Base-by-base conservation (phyloP, 2,113 vertebrate genomes). In the Setophaga kirtlandii region DNA sequence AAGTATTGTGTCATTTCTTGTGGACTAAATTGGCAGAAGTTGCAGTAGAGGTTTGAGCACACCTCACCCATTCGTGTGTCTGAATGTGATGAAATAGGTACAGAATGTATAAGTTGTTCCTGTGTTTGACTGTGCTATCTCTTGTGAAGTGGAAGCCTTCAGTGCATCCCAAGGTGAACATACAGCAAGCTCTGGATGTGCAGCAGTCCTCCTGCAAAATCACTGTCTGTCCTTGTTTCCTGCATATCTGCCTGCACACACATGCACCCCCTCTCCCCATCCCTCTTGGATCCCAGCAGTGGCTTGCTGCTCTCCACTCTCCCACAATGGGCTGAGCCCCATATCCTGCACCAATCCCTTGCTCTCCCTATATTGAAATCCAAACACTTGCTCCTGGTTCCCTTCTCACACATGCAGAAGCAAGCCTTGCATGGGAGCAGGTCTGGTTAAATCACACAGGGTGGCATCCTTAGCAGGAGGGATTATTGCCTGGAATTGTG, bases 301-400 rank as follows among this genome's bases (percentile, higher is more conserved):
- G 7, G 13, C 41, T 52, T 68, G 35, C 27, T 85, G 52, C 75
- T 87, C 75, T 93, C 65, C 70, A 65, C 24, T 49, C 58, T 27
- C 21, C 27, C 6, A 42, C 30, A 37, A 30, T 19, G n/a, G 21
- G 35, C 60, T 56, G 37, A 76, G 41, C 18, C 12, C 20, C 50
- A 11, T 3, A 24, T 3, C 31, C 75, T 49, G 50, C 68, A 65
- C n/a, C 60, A 77, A 6, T 24, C 35, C 39, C 44, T n/a, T 70
- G 20, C 67, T 80, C 56, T 56, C 64, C 30, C 2, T 5, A 1
- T 37, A 18, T 0, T 18, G 30, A 81, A 47, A 88, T 24, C 52
- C 1, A 1, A 83, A n/a, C 18, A 3, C 14, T 21, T n/a, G 11
- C 16, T 3, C 14, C 30, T 31, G 13, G 8, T 3, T 82, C 6